Evolutionary conservation across 2,888 invertebrate genomes (phyloP).

Genomic region (Drosophila hawaiiensis): DNA sequence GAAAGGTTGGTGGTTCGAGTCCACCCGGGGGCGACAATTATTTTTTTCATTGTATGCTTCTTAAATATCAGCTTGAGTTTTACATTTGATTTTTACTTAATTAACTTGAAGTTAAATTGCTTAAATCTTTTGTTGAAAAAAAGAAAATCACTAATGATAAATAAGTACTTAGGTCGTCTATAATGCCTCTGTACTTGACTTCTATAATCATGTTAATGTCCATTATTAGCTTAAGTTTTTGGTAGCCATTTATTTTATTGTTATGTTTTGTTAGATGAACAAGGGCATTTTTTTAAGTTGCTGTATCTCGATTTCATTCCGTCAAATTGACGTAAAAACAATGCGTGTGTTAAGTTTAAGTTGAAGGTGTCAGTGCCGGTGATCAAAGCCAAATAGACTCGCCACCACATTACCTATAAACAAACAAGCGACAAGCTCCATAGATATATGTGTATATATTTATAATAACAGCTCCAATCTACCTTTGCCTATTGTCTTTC

Average conservation of each 20-base stretch:
- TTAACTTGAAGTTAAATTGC: neutral
- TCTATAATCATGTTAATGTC: conserved; percentile 59
- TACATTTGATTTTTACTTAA: neutral
- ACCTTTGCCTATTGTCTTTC: conserved; percentile 51
- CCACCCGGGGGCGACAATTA: conserved; percentile 93
- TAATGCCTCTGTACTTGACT: conserved; percentile 61
- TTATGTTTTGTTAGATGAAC: conserved; percentile 50
- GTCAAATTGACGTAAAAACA: conserved; percentile 48
- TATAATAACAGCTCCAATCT: conserved; percentile 55
- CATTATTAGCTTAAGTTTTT: conserved; percentile 52
- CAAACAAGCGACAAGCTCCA: conserved; percentile 12
- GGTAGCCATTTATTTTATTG: conserved; percentile 38
- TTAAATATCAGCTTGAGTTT: neutral
- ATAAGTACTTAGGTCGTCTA: conserved; percentile 15
- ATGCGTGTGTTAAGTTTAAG: conserved; percentile 74
- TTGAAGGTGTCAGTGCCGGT: conserved; percentile 68
- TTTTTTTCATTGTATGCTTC: conserved; percentile 11
- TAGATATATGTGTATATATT: neutral
- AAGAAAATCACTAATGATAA: conserved; percentile 21
- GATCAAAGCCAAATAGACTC: conserved; percentile 61
- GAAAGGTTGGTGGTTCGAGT: conserved; percentile 99
- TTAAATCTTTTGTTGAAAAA: neutral
- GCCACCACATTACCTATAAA: conserved; percentile 28
- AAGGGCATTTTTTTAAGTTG: conserved; percentile 62
- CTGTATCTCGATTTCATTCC: conserved; percentile 24